Conservation (phyloP, 2,888 invertebrate species). For the Lymantria dispar region DNA sequence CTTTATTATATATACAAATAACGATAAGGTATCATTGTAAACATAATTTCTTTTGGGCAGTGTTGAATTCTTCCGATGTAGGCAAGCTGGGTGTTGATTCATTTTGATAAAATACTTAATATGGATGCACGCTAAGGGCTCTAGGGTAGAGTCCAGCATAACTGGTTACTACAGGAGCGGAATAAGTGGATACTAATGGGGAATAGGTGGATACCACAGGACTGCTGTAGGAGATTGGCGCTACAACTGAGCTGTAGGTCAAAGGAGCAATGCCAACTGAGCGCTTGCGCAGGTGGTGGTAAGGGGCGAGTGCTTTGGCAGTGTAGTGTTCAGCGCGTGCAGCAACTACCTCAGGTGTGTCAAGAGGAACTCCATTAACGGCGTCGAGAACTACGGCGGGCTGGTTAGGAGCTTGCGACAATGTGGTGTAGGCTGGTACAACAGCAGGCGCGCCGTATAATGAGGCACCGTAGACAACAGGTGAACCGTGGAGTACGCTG, state of each 20-base stretch:
- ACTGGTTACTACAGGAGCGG: conserved; percentile 33
- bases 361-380: conserved; percentile 69
- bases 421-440: conserved; percentile 17
- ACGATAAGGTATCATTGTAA: not conserved
- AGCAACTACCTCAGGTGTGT: conserved; percentile 75
- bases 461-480: conserved; percentile 4
- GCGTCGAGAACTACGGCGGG: conserved; percentile 71
- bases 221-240: conserved; percentile 2
- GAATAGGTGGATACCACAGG: not conserved
- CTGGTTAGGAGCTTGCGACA: conserved; percentile 59
- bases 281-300: conserved; percentile 68
- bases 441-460: not conserved
- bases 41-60: conserved; percentile 16
- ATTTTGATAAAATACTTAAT: not conserved
- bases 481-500: conserved; percentile 43
- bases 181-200: conserved; percentile 33
- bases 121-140: conserved; percentile 12
- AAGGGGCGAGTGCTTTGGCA: conserved; percentile 64
- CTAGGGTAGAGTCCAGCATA: conserved; percentile 47
- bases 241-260: conserved; percentile 19
- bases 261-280: conserved; percentile 52
- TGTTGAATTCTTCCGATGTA: not conserved
- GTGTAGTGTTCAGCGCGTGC: conserved; percentile 73
- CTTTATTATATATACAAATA: too few species aligned
- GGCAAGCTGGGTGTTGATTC: not conserved